Percentiles rank a stretch among this genome's conserved stretches.
Evolutionary conservation across 2,888 invertebrate species (phyloP).

Genomic region (Hanleya hanleyi): DNA sequence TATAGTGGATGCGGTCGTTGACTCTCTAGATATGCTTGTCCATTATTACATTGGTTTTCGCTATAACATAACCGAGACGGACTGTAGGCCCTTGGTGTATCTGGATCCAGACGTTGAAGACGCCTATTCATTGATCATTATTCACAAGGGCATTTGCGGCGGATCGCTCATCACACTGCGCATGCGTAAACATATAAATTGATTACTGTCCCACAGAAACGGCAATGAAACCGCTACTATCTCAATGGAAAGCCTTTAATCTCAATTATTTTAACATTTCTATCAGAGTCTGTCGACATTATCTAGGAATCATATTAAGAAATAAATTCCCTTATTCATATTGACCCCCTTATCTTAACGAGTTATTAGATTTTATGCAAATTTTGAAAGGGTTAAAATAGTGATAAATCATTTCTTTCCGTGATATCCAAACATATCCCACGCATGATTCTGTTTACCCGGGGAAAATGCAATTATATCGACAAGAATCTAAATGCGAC

Average conservation of each 20-base stretch:
- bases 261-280: slow-evolving; percentile 10
- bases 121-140: background rate
- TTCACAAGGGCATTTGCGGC: background rate
- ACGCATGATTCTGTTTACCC: too few relatives aligned
- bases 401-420: slow-evolving; percentile 1
- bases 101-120: too few relatives aligned
- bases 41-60: too few relatives aligned
- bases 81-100: too few relatives aligned
- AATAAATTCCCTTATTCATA: background rate
- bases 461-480: too few relatives aligned
- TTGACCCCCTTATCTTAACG: background rate
- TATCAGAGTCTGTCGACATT: slow-evolving; percentile 7
- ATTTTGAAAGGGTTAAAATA: background rate
- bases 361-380: background rate
- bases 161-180: background rate
- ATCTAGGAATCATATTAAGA: background rate
- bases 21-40: too few relatives aligned
- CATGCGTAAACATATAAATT: slow-evolving; percentile 5
- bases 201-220: background rate
- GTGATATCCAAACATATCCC: too few relatives aligned
- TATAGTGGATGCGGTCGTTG: too few relatives aligned
- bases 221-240: background rate
- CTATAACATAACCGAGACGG: too few relatives aligned
- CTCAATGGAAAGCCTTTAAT: background rate
- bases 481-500: too few relatives aligned